Evolutionary conservation across 2,797 vertebrate species (phyloP).

Genomic region (Octomys mimax): DNA sequence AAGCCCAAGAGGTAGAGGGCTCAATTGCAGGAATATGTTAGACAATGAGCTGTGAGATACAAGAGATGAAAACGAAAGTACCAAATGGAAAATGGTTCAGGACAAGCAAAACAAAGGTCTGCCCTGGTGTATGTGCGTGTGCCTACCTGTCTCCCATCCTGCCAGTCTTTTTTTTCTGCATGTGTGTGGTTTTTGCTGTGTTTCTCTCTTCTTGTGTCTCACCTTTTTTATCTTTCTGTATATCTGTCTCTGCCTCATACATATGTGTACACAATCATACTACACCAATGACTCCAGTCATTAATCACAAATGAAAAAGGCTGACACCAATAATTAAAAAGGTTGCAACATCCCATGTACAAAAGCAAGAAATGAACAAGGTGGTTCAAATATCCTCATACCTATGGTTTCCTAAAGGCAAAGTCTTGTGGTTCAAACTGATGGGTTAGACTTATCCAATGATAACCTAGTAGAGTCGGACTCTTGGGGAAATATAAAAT

Average conservation of each 20-base stretch:
- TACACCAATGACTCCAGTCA: not conserved
- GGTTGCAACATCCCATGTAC: accelerated
- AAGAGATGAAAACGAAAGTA: not conserved
- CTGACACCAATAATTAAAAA: not conserved
- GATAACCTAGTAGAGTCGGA: not conserved
- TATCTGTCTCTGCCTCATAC: not conserved
- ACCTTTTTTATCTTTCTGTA: not conserved
- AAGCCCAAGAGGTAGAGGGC: not conserved
- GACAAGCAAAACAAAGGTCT: not conserved
- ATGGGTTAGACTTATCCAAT: not conserved
- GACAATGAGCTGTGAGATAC: not conserved
- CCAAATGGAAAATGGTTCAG: not conserved
- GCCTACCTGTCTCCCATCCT: no score
- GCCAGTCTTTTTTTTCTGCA: not conserved
- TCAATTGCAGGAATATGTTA: not conserved
- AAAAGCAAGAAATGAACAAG: not conserved
- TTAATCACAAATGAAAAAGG: not conserved
- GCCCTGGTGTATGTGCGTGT: no score
- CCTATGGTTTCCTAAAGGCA: not conserved
- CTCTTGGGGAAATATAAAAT: not conserved
- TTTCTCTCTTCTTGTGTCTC: not conserved
- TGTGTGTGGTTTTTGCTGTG: not conserved
- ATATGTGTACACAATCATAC: no score
- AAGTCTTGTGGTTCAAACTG: not conserved
- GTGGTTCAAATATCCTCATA: not conserved